Base-by-base conservation (phyloP, 2,113 vertebrate species). In the Zosterops borbonicus region DNA sequence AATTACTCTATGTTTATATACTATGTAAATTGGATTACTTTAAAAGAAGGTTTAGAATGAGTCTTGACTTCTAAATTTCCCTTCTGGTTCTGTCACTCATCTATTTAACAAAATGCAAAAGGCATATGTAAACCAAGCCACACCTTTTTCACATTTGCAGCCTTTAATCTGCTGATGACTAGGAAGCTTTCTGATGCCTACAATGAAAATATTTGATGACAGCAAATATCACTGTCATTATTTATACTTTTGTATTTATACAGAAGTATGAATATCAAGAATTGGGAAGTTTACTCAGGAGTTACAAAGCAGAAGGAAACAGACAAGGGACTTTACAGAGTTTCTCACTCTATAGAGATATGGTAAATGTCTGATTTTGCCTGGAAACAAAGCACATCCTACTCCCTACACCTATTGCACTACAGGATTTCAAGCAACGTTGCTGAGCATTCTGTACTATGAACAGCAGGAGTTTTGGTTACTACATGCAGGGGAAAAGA, bases 261-360 rank as follows among this genome's bases (percentile, higher is more conserved):
- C 70, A 21, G 65, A 92, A 92, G n/a, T 37, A 55, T 35, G 56
- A 63, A 50, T 1, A 14, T 64, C 39, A 80, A 91, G 87, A 95
- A 88, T 27, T 77, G 90, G 88, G 96, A 97, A 96, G 87, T 95
- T 95, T 92, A 77, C 75, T 80, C 71, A 92, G 90, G 84, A 64
- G 63, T 77, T 83, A 92, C 90, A 95, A 96, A 96, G 96, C 87
- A 95, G 92, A 97, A 95, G 96, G 95, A 96, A 97, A 93, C 7
- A 56, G 75, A 33, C 46, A 88, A 74, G 95, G 96, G 95, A 96
- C 90, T 97, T 94, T 56, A 96, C 95, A 95, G 94, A 90, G 44
- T 97, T 96, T 94, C 85, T 93, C 58, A 89, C 14, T 94, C 79
- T 55, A 6, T 31, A 0, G 9, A 90, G 87, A 87, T 74, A 91